Percentiles rank a stretch among this genome's conserved stretches.
Conservation (phyloP, 2,888 invertebrate species). For the Lasioglossum lativentre region DNA sequence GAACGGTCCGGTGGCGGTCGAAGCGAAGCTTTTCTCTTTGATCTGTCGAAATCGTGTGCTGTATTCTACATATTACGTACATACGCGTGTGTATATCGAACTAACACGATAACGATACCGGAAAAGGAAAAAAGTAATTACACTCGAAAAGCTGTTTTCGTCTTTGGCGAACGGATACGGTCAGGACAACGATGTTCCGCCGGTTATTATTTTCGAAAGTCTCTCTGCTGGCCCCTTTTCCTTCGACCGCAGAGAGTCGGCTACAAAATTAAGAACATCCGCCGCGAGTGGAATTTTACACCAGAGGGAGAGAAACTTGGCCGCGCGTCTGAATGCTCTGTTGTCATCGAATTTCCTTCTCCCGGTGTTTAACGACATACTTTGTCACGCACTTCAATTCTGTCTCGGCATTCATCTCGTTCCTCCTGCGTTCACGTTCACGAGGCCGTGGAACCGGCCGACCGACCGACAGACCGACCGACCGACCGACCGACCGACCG, state of each 20-base stretch:
- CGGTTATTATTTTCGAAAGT: slow-evolving; percentile 50
- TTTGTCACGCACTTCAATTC: slow-evolving; percentile 60
- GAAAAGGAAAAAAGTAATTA: slow-evolving; percentile 45
- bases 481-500: too few relatives aligned
- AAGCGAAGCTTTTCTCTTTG: neutral
- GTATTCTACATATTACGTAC: neutral
- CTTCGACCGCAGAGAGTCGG: slow-evolving; percentile 60
- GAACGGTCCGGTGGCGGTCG: neutral
- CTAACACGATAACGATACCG: slow-evolving; percentile 11
- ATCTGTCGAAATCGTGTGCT: neutral
- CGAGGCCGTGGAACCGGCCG: slow-evolving; percentile 49
- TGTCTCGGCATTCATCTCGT: slow-evolving; percentile 39
- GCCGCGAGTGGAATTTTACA: slow-evolving; percentile 48
- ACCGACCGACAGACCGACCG: neutral
- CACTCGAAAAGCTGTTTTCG: slow-evolving; percentile 32
- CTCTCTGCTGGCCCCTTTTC: slow-evolving; percentile 21
- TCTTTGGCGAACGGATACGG: slow-evolving; percentile 20
- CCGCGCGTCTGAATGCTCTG: slow-evolving; percentile 10
- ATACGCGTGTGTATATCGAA: neutral
- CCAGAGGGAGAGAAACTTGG: slow-evolving; percentile 54
- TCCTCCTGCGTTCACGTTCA: slow-evolving; percentile 37
- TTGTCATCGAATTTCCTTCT: slow-evolving; percentile 48
- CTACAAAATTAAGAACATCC: slow-evolving; percentile 81
- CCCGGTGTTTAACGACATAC: slow-evolving; percentile 36
- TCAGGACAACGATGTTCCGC: neutral